Percentiles rank a stretch among this genome's conserved stretches.
These are phyloP conservation scores for Paguma larvata DNA, from an alignment of 2,797 vertebrate genomes.

Conservation along the genomic window DNA sequence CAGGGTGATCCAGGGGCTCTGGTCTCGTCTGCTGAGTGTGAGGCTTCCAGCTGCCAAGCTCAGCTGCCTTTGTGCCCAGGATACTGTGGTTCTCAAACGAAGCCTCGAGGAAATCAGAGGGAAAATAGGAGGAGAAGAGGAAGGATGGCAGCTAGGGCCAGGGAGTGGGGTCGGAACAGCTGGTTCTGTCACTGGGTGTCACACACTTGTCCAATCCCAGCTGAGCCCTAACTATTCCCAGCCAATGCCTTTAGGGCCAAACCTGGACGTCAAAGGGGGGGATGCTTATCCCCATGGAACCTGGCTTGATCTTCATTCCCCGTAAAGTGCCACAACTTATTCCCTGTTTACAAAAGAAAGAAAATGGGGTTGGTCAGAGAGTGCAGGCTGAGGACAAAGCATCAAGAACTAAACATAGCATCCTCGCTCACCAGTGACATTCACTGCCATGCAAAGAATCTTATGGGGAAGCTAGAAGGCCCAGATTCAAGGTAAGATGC, in stretches of 20 bases:
- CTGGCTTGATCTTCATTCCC: conserved; percentile 90
- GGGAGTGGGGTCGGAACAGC: neutral
- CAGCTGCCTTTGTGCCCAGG: neutral
- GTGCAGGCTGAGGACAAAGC: neutral
- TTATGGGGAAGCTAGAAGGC: neutral
- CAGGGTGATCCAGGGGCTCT: rapidly evolving
- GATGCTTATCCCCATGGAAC: conserved; percentile 91
- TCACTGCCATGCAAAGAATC: too few species aligned
- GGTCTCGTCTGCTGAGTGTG: neutral
- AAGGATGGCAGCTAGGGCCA: rapidly evolving
- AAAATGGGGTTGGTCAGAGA: neutral
- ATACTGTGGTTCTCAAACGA: neutral
- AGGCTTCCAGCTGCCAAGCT: neutral
- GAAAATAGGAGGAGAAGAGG: neutral
- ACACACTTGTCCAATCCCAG: neutral
- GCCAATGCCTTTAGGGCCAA: neutral
- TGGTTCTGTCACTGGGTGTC: neutral
- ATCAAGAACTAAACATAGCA: neutral
- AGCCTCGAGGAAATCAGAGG: neutral
- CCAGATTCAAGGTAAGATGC: too few species aligned
- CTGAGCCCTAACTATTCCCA: neutral
- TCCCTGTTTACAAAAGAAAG: conserved; percentile 86
- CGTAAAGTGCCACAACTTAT: conserved; percentile 85
- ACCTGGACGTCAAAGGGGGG: conserved; percentile 92
- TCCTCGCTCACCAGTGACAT: neutral